Evolutionary conservation across 2,797 vertebrate genomes (phyloP).

Genomic region (Acanthurus leucopareius): DNA sequence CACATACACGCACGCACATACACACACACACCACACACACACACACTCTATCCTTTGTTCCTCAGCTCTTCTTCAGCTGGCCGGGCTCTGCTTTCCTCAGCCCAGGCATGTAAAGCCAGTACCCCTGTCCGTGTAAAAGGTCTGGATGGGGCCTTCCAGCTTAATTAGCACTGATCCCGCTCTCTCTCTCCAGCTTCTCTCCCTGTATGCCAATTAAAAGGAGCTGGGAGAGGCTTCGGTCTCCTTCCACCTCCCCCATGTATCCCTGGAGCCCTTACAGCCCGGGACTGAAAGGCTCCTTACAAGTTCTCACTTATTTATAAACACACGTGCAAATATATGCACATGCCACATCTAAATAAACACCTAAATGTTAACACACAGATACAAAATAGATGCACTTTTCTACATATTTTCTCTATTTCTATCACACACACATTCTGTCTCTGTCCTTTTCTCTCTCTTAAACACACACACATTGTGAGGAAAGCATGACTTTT

Average conservation of each 20-base stretch:
- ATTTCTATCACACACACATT: slow-evolving; percentile 62
- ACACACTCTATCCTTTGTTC: slow-evolving; percentile 54
- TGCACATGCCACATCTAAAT: slow-evolving; percentile 44
- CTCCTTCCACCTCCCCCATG: slow-evolving; percentile 27
- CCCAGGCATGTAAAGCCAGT: slow-evolving; percentile 79
- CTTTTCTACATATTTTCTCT: slow-evolving; percentile 24
- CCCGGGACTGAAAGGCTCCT: slow-evolving; percentile 62
- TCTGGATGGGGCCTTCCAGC: slow-evolving; percentile 82
- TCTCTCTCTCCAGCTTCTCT: slow-evolving; percentile 54
- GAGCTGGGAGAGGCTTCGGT: slow-evolving; percentile 56
- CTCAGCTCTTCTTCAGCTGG: slow-evolving; percentile 46
- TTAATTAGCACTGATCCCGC: slow-evolving; percentile 88
- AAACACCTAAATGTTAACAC: slow-evolving; percentile 53
- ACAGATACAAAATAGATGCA: slow-evolving; percentile 58
- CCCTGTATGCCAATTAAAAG: slow-evolving; percentile 76
- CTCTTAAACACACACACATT: neutral
- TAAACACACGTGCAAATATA: slow-evolving; percentile 47
- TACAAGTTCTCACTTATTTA: slow-evolving; percentile 54
- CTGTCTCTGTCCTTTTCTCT: slow-evolving; percentile 81
- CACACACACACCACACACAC: slow-evolving; percentile 32
- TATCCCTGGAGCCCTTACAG: slow-evolving; percentile 63
- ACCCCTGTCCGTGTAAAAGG: slow-evolving; percentile 88
- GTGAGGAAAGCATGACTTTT: slow-evolving; percentile 59
- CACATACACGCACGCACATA: slow-evolving; percentile 33
- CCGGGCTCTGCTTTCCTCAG: slow-evolving; percentile 67